phyloP scores from a whole-genome alignment of 2,888 invertebrate genomes.

The Aphidoletes aphidimyza region DNA sequence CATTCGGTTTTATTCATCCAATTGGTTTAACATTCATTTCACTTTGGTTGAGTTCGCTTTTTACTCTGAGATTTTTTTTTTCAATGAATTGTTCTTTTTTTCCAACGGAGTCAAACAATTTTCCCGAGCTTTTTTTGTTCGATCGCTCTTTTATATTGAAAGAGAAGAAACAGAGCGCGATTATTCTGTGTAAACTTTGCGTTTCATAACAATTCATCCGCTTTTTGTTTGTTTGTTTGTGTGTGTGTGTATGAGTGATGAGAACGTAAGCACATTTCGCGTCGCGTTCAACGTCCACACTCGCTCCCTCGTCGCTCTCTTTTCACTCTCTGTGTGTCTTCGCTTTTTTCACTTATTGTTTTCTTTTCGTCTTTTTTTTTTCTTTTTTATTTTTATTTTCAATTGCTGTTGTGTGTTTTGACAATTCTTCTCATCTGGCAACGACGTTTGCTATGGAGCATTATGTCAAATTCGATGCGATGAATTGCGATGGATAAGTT shows the following conservation, averaged over 20 bases:
- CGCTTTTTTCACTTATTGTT: neutral
- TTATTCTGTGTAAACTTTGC: neutral
- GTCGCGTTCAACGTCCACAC: too few species aligned
- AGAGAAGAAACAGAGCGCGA: neutral
- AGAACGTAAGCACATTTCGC: neutral
- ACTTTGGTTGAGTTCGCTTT: neutral
- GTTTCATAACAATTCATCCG: neutral
- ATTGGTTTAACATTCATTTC: slow-evolving; percentile 31
- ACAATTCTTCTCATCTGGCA: neutral
- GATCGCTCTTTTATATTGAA: too few species aligned
- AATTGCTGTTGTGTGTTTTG: neutral
- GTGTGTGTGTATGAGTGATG: too few species aligned
- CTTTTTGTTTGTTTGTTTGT: neutral
- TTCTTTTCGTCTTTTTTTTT: neutral
- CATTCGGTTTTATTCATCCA: neutral
- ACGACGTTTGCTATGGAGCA: neutral
- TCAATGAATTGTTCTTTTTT: neutral
- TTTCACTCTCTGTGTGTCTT: too few species aligned
- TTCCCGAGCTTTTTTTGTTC: too few species aligned
- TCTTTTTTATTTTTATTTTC: neutral
- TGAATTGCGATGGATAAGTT: slow-evolving; percentile 34
- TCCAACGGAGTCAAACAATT: too few species aligned
- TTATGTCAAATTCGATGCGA: neutral
- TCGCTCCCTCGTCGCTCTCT: too few species aligned
- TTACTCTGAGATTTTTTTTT: neutral